Evolutionary conservation across 2,888 invertebrate species (phyloP).

Genomic region (Drosophila borborema): DNA sequence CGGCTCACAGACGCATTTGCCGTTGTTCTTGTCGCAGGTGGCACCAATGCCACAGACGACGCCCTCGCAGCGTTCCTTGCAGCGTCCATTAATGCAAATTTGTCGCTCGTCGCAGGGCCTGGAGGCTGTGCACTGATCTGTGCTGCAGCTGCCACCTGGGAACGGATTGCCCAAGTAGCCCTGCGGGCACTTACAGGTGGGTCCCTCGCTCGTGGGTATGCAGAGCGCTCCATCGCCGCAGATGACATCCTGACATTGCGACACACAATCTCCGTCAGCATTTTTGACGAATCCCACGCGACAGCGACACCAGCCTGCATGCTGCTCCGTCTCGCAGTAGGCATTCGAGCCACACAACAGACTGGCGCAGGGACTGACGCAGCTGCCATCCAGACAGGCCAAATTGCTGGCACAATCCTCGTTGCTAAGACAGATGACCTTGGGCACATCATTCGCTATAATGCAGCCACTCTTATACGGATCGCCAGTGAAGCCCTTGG

Average conservation of each 20-base stretch:
- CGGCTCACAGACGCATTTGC: constrained; percentile 94
- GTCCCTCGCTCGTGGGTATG: constrained; percentile 92
- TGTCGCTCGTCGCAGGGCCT: constrained; percentile 92
- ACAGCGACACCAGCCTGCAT: constrained; percentile 95
- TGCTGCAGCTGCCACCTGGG: constrained; percentile 93
- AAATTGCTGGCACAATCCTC: constrained; percentile 93
- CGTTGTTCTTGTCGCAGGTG: constrained; percentile 91
- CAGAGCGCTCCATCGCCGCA: constrained; percentile 94
- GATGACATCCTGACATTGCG: constrained; percentile 87
- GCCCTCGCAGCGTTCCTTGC: constrained; percentile 94
- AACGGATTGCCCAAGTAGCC: constrained; percentile 96
- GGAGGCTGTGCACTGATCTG: constrained; percentile 92
- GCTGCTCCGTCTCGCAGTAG: constrained; percentile 94
- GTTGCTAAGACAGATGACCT: constrained; percentile 90
- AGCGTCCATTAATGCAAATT: constrained; percentile 94
- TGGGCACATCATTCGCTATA: constrained; percentile 86
- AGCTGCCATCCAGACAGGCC: constrained; percentile 91
- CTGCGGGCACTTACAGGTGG: constrained; percentile 94
- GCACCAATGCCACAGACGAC: constrained; percentile 95
- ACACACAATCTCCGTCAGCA: constrained; percentile 92
- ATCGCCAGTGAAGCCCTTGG: constrained; percentile 93
- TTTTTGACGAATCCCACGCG: constrained; percentile 92
- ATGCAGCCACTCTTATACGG: constrained; percentile 93
- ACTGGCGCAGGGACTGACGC: constrained; percentile 92
- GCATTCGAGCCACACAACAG: constrained; percentile 93